Conservation (phyloP, 1,140 invertebrate genomes). For the Lepidotrigona ventralis region DNA sequence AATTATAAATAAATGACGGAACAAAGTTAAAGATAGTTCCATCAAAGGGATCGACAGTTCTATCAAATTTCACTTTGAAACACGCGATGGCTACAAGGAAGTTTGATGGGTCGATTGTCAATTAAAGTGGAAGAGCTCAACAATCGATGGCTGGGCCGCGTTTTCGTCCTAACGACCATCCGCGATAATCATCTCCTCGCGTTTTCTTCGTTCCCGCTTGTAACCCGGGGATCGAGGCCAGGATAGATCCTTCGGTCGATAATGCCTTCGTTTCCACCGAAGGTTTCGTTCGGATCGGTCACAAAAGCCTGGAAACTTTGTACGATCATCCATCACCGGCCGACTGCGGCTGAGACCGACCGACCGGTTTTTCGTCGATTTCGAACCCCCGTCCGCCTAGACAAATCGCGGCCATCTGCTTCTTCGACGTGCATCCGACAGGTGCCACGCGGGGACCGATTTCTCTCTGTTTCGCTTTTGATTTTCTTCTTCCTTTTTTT, state of each 20-base stretch:
- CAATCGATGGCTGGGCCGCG: neutral
- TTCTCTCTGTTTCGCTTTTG: no score
- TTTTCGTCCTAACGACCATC: conserved; percentile 24
- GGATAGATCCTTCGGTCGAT: conserved; percentile 38
- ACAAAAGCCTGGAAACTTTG: neutral
- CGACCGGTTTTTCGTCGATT: neutral
- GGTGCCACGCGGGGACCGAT: neutral
- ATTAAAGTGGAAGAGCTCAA: neutral
- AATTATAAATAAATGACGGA: no score
- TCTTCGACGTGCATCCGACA: neutral
- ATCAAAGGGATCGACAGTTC: no score
- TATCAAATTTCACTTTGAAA: no score
- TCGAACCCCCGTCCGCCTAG: neutral
- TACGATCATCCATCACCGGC: neutral
- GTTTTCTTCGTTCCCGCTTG: conserved; percentile 8
- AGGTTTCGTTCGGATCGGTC: conserved; percentile 10
- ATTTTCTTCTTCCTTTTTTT: neutral
- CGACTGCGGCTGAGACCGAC: neutral
- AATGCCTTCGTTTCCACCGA: conserved; percentile 20
- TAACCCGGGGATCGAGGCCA: neutral
- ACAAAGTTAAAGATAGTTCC: no score
- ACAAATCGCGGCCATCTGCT: conserved; percentile 13
- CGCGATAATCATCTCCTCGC: conserved; percentile 26
- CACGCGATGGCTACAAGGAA: no score
- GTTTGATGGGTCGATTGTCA: no score